These are phyloP conservation scores for Atractosteus spatula DNA, from an alignment of 2,113 vertebrate genomes.

Conservation along the genomic window DNA sequence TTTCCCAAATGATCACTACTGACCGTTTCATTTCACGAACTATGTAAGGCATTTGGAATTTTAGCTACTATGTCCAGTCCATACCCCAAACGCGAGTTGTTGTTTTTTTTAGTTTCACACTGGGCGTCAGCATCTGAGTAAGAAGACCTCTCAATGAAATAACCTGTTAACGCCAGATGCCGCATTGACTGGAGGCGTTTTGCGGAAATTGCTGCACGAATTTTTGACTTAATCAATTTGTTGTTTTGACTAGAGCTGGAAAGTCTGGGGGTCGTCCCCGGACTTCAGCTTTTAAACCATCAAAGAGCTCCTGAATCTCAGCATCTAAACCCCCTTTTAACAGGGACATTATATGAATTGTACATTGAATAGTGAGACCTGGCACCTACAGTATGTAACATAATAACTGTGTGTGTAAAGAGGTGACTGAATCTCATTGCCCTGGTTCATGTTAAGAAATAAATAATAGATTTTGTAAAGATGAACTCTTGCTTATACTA, in stretches of 20 bases:
- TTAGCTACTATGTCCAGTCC: too few relatives aligned
- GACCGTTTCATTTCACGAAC: too few relatives aligned
- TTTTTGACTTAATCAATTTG: constrained; percentile 16
- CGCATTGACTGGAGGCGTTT: constrained; percentile 18
- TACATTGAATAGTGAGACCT: too few relatives aligned
- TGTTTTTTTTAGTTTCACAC: constrained; percentile 9
- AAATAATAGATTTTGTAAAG: too few relatives aligned
- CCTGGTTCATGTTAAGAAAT: too few relatives aligned
- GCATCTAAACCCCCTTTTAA: constrained; percentile 12
- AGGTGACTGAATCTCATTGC: too few relatives aligned
- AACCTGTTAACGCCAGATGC: constrained; percentile 23
- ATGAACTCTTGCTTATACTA: too few relatives aligned
- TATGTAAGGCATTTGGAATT: too few relatives aligned
- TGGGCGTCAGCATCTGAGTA: constrained; percentile 11
- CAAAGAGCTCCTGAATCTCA: constrained; percentile 4
- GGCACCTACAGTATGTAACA: too few relatives aligned
- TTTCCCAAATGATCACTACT: too few relatives aligned
- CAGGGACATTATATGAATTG: background rate
- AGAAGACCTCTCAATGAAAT: constrained; percentile 19
- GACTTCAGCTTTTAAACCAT: constrained; percentile 1
- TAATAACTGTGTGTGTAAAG: too few relatives aligned
- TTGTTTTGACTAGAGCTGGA: constrained; percentile 20
- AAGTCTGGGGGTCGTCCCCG: constrained; percentile 6
- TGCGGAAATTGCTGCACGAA: constrained; percentile 12
- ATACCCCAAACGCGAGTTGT: constrained; percentile 18